Evolutionary conservation across 2,888 invertebrate genomes (phyloP).

Genomic region (Antheraea yamamai): DNA sequence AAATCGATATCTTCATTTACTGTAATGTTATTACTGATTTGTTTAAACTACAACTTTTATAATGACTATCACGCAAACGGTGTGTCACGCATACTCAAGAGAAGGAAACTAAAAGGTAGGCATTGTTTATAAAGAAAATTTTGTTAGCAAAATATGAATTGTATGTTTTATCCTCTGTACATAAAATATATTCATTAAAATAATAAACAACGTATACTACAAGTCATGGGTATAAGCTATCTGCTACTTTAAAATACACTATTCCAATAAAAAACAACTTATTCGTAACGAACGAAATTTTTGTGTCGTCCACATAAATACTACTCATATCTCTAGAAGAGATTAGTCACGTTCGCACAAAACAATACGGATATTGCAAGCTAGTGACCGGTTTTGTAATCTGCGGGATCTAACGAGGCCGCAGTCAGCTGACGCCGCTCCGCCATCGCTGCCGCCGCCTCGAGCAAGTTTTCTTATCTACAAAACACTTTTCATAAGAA

Average conservation of each 20-base stretch:
- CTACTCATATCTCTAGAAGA: constrained; percentile 4
- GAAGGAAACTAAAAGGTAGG: too few relatives aligned
- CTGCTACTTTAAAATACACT: neutral
- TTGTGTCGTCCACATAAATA: neutral
- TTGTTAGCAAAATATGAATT: too few relatives aligned
- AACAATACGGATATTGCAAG: constrained; percentile 25
- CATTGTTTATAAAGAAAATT: too few relatives aligned
- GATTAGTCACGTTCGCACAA: constrained; percentile 18
- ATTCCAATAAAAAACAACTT: neutral
- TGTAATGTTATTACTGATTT: too few relatives aligned
- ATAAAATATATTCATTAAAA: too few relatives aligned
- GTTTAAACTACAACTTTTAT: too few relatives aligned
- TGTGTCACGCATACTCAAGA: too few relatives aligned
- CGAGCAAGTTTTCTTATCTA: constrained; percentile 71
- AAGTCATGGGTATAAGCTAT: too few relatives aligned
- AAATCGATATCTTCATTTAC: too few relatives aligned
- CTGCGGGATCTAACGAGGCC: constrained; percentile 52
- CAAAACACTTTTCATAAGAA: constrained; percentile 65
- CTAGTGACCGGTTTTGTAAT: constrained; percentile 37
- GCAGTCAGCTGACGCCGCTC: constrained; percentile 63
- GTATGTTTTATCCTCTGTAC: too few relatives aligned
- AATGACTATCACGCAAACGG: too few relatives aligned
- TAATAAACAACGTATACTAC: too few relatives aligned
- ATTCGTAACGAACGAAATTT: neutral
- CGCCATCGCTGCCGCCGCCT: constrained; percentile 42